phyloP scores from a whole-genome alignment of 2,797 vertebrate species.

The Myotis myotis region DNA sequence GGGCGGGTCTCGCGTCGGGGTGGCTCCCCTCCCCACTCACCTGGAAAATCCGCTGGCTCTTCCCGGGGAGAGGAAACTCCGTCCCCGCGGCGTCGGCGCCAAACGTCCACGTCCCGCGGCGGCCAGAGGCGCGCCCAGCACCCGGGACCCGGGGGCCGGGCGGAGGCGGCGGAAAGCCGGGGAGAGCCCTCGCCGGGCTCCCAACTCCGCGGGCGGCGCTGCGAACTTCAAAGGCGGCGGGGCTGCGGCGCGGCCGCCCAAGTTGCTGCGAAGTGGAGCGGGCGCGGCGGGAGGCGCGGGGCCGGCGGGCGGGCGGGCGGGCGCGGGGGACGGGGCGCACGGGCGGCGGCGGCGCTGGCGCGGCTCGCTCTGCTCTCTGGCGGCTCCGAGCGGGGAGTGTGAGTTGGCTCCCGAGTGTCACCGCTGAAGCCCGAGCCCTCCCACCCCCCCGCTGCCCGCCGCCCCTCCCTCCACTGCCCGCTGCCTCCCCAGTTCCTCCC shows the following conservation, averaged over 20 bases:
- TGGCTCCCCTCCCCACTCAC: slow-evolving; percentile 31
- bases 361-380: slow-evolving; percentile 33
- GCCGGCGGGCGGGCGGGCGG: neutral
- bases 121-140: neutral
- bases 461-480: slow-evolving; percentile 51
- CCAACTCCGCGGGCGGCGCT: slow-evolving; percentile 61
- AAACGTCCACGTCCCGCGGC: neutral
- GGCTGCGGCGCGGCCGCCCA: slow-evolving; percentile 21
- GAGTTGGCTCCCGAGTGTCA: slow-evolving; percentile 64
- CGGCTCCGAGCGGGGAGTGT: slow-evolving; percentile 18
- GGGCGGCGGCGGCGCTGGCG: neutral
- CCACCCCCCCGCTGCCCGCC: slow-evolving; percentile 18
- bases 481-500: neutral
- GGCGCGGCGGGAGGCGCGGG: neutral
- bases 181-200: neutral
- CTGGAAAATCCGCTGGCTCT: neutral
- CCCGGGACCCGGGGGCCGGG: neutral
- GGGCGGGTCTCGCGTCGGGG: neutral
- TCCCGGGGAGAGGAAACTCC: neutral
- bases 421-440: slow-evolving; percentile 40
- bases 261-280: slow-evolving; percentile 49
- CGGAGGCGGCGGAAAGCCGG: neutral
- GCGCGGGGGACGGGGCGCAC: neutral
- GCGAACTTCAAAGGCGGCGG: slow-evolving; percentile 62
- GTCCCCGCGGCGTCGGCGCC: neutral